These are phyloP conservation scores for Pseudomugil tenellus DNA, from an alignment of 2,797 vertebrate genomes.

Conservation along the genomic window DNA sequence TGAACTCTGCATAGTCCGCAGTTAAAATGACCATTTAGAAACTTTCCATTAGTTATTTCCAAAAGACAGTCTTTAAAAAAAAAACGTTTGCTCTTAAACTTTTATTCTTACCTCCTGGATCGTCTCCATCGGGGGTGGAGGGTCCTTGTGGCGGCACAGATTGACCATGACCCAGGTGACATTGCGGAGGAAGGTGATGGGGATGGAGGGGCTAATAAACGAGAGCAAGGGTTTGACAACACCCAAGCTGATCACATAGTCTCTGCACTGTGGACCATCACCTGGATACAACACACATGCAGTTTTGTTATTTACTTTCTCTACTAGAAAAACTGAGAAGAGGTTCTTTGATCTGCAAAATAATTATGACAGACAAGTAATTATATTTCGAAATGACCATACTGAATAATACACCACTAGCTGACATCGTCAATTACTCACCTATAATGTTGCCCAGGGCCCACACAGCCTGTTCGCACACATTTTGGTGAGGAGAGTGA, in stretches of 20 bases:
- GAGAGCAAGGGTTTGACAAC: constrained; percentile 97
- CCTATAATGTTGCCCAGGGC: constrained; percentile 99
- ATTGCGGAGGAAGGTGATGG: constrained; percentile 99
- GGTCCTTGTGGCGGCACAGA: constrained; percentile 98
- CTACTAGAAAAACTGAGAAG: too few relatives aligned
- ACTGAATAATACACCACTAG: too few relatives aligned
- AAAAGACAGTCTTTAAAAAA: background rate
- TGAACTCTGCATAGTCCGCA: background rate
- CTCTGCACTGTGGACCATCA: constrained; percentile 97
- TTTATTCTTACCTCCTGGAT: constrained; percentile 90
- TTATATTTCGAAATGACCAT: too few relatives aligned
- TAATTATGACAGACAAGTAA: too few relatives aligned
- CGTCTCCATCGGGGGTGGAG: constrained; percentile 99
- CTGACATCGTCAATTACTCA: constrained; percentile 66
- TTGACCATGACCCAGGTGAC: constrained; percentile 99
- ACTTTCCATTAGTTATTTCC: background rate
- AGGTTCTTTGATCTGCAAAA: too few relatives aligned
- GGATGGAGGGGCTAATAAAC: constrained; percentile 99
- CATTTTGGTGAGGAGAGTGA: constrained; percentile 97
- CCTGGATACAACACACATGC: constrained; percentile 75
- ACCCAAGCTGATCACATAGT: constrained; percentile 97
- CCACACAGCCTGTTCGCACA: constrained; percentile 99
- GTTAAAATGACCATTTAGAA: background rate
- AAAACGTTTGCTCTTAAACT: background rate
- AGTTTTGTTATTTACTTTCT: too few relatives aligned